These are phyloP conservation scores for Apostichopus japonicus DNA, from an alignment of 35 echinoderm and acorn worm genomes.

Conservation along the genomic window DNA sequence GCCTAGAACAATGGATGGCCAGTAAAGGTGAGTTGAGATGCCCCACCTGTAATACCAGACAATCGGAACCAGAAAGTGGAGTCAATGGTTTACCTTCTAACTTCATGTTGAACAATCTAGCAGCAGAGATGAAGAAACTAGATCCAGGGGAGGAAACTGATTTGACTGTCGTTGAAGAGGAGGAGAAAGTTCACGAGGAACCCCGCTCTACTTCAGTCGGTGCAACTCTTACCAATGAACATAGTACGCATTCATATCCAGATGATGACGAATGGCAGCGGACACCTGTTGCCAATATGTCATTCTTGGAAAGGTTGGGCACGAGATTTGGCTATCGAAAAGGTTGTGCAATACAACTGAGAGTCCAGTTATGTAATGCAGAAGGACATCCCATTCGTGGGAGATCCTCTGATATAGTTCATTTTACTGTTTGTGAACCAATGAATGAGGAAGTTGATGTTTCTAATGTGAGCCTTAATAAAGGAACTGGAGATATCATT, in stretches of 20 bases:
- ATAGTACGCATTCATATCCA: neutral
- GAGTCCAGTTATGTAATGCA: conserved; percentile 7
- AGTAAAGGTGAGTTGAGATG: conserved; percentile 28
- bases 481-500: neutral
- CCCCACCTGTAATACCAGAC: conserved; percentile 37
- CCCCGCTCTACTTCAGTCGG: neutral
- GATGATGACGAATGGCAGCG: neutral
- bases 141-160: neutral
- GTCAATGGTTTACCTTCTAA: conserved; percentile 1
- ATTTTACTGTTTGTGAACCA: neutral
- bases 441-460: neutral
- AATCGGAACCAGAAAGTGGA: neutral
- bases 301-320: neutral
- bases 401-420: neutral
- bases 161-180: neutral
- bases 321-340: neutral
- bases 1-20: neutral
- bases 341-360: neutral
- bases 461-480: neutral
- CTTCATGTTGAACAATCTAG: conserved; percentile 22
- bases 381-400: neutral
- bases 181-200: neutral
- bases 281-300: neutral
- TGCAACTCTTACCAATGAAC: neutral
- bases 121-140: conserved; percentile 37